Base-by-base conservation (phyloP, 2,888 invertebrate species). In the Andrena minutula region DNA sequence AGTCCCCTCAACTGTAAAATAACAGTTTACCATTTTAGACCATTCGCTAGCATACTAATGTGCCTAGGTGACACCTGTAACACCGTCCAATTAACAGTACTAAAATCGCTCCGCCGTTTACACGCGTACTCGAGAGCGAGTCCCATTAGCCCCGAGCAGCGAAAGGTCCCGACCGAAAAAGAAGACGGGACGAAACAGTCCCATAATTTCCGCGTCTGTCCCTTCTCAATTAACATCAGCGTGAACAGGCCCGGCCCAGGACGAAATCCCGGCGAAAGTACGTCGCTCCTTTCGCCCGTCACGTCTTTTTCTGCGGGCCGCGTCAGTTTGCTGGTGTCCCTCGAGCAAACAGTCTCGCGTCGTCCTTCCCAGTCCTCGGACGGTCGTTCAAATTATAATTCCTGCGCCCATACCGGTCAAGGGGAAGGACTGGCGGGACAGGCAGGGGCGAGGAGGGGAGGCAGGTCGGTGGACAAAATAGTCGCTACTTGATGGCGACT, bases 401-500 rank as follows among this genome's bases (percentile, higher is more conserved):
- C 89, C 85, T 77, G 61, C 79, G 78, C 72, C 41, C 35, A 20
- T 68, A 68, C 63, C 69, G 68, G 65, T 35, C 75, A 56, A 64
- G 80, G 68, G 58, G 53, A 63, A 28, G 69, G 60, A 32, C 32
- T 16, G 12, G 58, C 56, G 75, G 28, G 58, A 56, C 47, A 28
- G 69, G 32, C 12, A 51, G 68, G 16, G 26, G 74, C 61, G 69
- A 16, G 20, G 51, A 12, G 49, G 68, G 49, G 56, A 32, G 23
- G 7, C 60, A 51, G 10, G 41, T 47, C 32, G 79, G 85, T 86
- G 87, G 88, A 92, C 88, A 88, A 92, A 92, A 92, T 92, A 91
- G 92, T 91, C 87, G 92, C 92, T 92, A 92, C 92, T 92, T 90
- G 92, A 93, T 92, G 91, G 92, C 87, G 93, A 92, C 92, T 93